Evolutionary conservation across 2,113 vertebrate genomes (phyloP), one percentile per base, ranked within the genome.

Genomic region (Poeciliopsis retropinna): DNA sequence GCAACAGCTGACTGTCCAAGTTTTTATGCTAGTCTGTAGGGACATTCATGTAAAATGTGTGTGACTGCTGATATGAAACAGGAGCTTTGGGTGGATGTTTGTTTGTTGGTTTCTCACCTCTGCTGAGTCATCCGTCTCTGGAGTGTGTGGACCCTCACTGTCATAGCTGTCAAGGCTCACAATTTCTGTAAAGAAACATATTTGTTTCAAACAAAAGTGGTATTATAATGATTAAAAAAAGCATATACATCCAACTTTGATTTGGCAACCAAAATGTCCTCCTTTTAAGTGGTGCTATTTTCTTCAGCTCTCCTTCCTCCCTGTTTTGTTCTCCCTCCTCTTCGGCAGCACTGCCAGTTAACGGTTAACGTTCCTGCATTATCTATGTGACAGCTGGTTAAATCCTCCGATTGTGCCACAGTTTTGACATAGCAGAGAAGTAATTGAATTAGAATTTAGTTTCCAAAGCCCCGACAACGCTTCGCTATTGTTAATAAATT

Each of bases 151-250:
- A 72, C 96, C 96, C 4, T 96, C 96, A 0, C 95, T 96, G 91
- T 97, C 95, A 3, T 96, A 96, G 79, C 95, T 96, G 83, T 98
- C 96, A 54, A 95, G 89, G n/a, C 94, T 95, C 54, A 94, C 95
- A 78, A 97, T 95, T 6, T 98, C 97, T 98, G 91, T 13, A 57
- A 28, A 67, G 69, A 80, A 75, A 76, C 67, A 83, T 19, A 25
- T 44, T 28, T 2, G 70, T 79, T 79, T 83, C 75, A 51, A 66
- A 32, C 34, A 51, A 44, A 82, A 65, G 34, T 14, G 14, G 57
- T 30, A 60, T 68, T 60, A 73, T 28, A 72, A 65, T n/a, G 25
- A 25, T 9, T 54, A 78, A 82, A 70, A 81, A 7, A 32, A 32
- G 47, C 22, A 41, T 19, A 5, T 51, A 69, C 63, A 69, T 77